Percentiles rank a stretch among this genome's conserved stretches.
Conservation (phyloP, 2,797 vertebrate genomes). For the Mastacembelus armatus region DNA sequence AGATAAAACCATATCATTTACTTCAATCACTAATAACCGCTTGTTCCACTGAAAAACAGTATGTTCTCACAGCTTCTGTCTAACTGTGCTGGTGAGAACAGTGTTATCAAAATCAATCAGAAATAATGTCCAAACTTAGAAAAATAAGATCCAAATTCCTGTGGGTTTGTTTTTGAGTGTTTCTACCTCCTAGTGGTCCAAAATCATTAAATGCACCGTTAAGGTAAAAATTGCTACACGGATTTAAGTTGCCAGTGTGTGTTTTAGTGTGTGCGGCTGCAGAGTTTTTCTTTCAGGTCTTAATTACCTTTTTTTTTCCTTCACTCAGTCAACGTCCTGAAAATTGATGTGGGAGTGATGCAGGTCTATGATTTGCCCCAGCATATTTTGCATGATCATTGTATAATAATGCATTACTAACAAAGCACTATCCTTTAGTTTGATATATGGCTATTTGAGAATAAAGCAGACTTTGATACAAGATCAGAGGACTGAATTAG, state of each 20-base stretch:
- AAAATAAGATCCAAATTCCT: background rate
- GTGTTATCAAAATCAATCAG: background rate
- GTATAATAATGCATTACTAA: constrained; percentile 31
- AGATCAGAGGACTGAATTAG: constrained; percentile 15
- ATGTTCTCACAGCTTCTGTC: no score
- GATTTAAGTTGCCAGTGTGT: constrained; percentile 2
- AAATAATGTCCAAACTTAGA: background rate
- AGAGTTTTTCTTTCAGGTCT: constrained; percentile 21
- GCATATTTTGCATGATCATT: constrained; percentile 37
- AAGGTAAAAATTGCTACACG: constrained; percentile 16
- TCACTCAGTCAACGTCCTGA: constrained; percentile 47
- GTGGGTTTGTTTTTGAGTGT: background rate
- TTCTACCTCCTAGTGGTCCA: background rate
- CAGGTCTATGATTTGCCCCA: constrained; percentile 24
- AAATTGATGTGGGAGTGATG: constrained; percentile 56
- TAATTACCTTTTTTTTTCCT: constrained; percentile 58
- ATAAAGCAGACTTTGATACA: constrained; percentile 26
- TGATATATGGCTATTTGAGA: constrained; percentile 45
- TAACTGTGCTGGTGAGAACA: background rate
- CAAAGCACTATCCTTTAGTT: constrained; percentile 31
- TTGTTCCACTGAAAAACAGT: background rate
- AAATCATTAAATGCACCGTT: constrained; percentile 17
- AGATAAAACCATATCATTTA: background rate
- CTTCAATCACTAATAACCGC: background rate
- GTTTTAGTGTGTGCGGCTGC: background rate